These are phyloP conservation scores for Paracanthobrama guichenoti DNA, from an alignment of 2,113 vertebrate genomes.

Conservation along the genomic window DNA sequence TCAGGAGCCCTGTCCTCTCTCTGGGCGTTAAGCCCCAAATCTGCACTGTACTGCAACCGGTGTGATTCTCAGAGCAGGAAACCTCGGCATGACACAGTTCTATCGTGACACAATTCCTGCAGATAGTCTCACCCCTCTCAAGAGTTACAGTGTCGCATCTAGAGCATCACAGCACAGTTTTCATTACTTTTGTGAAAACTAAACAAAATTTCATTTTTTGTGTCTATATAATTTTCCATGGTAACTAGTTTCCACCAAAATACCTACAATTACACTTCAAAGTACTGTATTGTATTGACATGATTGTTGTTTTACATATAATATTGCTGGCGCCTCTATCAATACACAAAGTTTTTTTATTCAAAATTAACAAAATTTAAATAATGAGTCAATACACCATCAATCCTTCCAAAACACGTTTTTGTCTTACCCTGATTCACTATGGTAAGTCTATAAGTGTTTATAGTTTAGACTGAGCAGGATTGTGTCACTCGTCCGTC, in stretches of 20 bases:
- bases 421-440: too few species aligned
- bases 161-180: background rate
- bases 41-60: conserved; percentile 36
- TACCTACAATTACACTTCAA: background rate
- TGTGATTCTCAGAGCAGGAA: conserved; percentile 45
- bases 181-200: background rate
- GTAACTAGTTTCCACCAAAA: too few species aligned
- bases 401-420: too few species aligned
- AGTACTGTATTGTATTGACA: background rate
- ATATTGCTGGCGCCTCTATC: background rate
- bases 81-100: conserved; percentile 31
- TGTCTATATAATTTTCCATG: too few species aligned
- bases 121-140: conserved; percentile 1
- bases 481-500: too few species aligned
- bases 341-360: background rate
- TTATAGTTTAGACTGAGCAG: too few species aligned
- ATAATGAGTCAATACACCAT: too few species aligned
- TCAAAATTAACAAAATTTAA: too few species aligned
- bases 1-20: conserved; percentile 52
- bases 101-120: conserved; percentile 15
- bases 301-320: background rate
- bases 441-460: too few species aligned
- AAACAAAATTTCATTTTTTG: background rate
- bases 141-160: background rate
- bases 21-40: conserved; percentile 47